Evolutionary conservation across 2,113 vertebrate species (phyloP), one percentile per base, ranked within the genome.

Genomic region (Uria aalge): DNA sequence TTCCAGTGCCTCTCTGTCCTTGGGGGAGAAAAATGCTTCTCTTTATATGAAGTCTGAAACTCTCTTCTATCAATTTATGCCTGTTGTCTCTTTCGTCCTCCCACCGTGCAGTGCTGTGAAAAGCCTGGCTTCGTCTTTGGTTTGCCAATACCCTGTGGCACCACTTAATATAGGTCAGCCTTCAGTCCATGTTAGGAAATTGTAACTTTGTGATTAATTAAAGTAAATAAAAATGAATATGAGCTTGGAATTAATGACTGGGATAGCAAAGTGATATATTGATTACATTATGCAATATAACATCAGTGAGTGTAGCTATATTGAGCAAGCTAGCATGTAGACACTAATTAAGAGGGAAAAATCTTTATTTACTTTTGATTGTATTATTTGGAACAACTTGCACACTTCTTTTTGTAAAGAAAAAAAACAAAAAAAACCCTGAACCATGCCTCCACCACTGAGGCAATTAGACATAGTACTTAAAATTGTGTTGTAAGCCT

Each of bases 161-260:
- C 43, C 32, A 86, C 68, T 63, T 88, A 88, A 83, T 95, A 59
- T 88, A 92, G 95, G 88, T 94, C 94, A 93, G 63, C 75, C 63
- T 95, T 86, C 55, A 77, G 55, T 48, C 57, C 74, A 50, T 86
- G 41, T 92, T 95, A 91, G 92, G 79, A 85, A 94, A 62, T 57
- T 45, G 79, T 77, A 88, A 88, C 89, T 96, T 88, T 34, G 79
- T 92, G 79, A 57, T 92, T 94, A 95, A 94, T 95, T 88, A 48
- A 90, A 88, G 40, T 78, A 84, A 93, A 93, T 92, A 94, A 88
- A 93, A 94, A 80, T 47, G 2, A 63, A 32, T 79, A 74, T 67
- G 55, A 90, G 41, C 52, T 94, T 83, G 72, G 68, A 76, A 74
- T 90, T 86, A 80, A 69, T 5, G 22, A 17, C 53, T 45, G 63